Evolutionary conservation across 2,113 vertebrate species (phyloP).

Genomic region (Pipra filicauda): DNA sequence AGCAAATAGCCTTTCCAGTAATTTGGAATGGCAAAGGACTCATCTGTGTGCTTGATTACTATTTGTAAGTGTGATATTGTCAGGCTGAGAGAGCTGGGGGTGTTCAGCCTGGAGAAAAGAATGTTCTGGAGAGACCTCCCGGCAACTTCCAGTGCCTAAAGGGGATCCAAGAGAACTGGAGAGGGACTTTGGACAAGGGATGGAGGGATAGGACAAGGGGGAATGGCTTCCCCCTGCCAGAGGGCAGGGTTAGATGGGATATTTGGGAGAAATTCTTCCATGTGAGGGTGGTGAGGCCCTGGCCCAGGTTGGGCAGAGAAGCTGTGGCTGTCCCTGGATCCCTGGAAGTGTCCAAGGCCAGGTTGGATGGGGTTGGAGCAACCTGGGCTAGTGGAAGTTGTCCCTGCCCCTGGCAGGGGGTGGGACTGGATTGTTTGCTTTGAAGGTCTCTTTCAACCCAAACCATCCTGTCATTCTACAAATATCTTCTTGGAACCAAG

Average conservation of each 20-base stretch:
- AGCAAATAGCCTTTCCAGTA: neutral
- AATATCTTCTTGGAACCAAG: neutral
- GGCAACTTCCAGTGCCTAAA: neutral
- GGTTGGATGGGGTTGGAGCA: accelerated
- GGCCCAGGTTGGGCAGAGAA: neutral
- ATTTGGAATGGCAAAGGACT: neutral
- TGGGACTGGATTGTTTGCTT: neutral
- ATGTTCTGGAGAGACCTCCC: neutral
- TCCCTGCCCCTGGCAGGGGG: accelerated
- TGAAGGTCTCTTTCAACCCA: neutral
- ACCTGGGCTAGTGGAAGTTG: accelerated
- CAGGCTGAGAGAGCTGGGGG: neutral
- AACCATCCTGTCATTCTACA: neutral
- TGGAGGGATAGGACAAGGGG: neutral
- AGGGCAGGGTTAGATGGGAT: neutral
- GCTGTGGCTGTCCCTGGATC: neutral
- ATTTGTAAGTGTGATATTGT: neutral
- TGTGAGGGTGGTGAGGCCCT: accelerated
- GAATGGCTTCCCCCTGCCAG: neutral
- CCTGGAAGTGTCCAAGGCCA: neutral
- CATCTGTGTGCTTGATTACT: neutral
- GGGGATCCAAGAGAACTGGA: neutral
- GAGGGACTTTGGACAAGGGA: neutral
- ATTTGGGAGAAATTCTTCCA: neutral
- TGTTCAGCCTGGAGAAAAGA: neutral